These are phyloP conservation scores for Campoletis raptor DNA, from an alignment of 2,888 invertebrate species.

Conservation along the genomic window DNA sequence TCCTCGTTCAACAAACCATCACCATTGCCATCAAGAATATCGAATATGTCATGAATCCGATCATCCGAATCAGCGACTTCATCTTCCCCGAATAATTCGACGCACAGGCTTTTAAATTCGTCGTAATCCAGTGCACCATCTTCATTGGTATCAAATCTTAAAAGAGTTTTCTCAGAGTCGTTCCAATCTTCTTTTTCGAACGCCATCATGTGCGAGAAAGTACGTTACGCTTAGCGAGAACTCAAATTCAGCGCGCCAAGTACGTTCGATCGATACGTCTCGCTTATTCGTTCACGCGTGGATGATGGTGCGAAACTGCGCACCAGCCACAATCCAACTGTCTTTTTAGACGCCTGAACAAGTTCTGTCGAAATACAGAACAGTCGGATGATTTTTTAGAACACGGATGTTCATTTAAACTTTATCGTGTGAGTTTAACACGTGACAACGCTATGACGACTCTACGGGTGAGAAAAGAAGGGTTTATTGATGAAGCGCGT, in stretches of 20 bases:
- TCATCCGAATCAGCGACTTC: slow-evolving; percentile 85
- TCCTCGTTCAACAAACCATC: slow-evolving; percentile 91
- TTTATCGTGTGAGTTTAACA: neutral
- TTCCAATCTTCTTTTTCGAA: slow-evolving; percentile 53
- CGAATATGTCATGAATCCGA: slow-evolving; percentile 90
- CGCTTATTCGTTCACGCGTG: neutral
- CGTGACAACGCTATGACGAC: neutral
- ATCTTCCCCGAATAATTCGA: slow-evolving; percentile 72
- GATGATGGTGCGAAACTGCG: neutral
- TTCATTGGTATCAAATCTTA: slow-evolving; percentile 72
- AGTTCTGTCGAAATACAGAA: neutral
- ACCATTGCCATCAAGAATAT: slow-evolving; percentile 91
- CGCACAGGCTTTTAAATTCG: slow-evolving; percentile 76
- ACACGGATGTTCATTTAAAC: neutral
- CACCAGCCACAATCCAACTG: neutral
- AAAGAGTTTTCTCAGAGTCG: slow-evolving; percentile 66
- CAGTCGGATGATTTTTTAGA: neutral
- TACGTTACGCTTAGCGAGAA: neutral
- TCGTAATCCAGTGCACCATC: slow-evolving; percentile 73
- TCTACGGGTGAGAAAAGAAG: slow-evolving; percentile 22
- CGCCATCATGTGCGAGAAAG: slow-evolving; percentile 12
- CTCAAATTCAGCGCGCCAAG: slow-evolving; percentile 8
- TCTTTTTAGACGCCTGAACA: slow-evolving; percentile 1
- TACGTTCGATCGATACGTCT: neutral
- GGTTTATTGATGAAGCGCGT: slow-evolving; percentile 22